Evolutionary conservation across 2,113 vertebrate genomes (phyloP).

Genomic region (Rhea americana): DNA sequence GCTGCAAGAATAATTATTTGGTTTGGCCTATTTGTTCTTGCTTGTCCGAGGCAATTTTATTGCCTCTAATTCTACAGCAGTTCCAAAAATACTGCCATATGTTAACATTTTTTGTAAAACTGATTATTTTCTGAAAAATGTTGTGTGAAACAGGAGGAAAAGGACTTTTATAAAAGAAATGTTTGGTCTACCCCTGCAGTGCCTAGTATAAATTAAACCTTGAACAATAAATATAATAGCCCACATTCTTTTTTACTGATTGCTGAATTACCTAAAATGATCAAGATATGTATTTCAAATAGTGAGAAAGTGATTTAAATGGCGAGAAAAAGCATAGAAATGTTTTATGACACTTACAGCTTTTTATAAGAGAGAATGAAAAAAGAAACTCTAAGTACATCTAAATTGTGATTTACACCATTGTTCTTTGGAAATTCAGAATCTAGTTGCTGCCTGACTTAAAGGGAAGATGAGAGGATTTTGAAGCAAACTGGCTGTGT

Average conservation of each 20-base stretch:
- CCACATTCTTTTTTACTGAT: constrained; percentile 47
- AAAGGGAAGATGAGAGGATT: constrained; percentile 17
- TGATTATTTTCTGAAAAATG: constrained; percentile 69
- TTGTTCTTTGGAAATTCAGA: constrained; percentile 1
- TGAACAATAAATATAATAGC: constrained; percentile 55
- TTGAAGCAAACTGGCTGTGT: constrained; percentile 13
- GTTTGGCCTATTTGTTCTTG: constrained; percentile 66
- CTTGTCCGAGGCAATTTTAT: constrained; percentile 70
- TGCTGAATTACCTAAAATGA: constrained; percentile 62
- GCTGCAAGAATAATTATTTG: constrained; percentile 70
- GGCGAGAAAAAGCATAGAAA: constrained; percentile 3
- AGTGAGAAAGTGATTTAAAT: constrained; percentile 37
- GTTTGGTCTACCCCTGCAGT: constrained; percentile 27
- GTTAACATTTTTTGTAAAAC: constrained; percentile 61
- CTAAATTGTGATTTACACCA: not conserved
- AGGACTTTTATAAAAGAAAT: constrained; percentile 44
- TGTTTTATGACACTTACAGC: constrained; percentile 21
- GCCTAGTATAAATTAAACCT: constrained; percentile 58
- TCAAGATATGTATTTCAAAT: constrained; percentile 46
- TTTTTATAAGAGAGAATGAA: constrained; percentile 26
- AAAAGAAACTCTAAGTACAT: not conserved
- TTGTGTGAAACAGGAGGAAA: constrained; percentile 55
- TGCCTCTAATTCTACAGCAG: constrained; percentile 63
- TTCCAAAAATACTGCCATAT: constrained; percentile 61
- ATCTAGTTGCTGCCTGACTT: constrained; percentile 25